Evolutionary conservation across 30 jellyfish, hydroid and myxozoan species (phyloP), one percentile per base, ranked within the genome.

Genomic region (Rhopilema esculentum): DNA sequence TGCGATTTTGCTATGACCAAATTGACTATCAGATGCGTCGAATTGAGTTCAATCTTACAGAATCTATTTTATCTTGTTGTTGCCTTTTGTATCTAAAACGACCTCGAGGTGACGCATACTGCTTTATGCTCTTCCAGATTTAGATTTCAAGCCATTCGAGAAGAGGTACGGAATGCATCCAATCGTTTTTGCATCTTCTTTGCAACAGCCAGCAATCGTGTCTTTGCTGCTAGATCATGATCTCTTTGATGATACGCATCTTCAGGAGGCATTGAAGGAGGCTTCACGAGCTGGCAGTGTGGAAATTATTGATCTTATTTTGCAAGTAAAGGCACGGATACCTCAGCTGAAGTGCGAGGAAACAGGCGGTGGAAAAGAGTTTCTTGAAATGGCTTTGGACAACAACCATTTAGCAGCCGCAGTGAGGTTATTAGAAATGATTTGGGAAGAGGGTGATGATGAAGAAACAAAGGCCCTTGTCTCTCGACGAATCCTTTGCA

Each of bases 151-250:
- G 19, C 52, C 33, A 21, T 78, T 87, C 48, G 68, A 74, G 31
- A 69, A 79, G 29, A 52, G 49, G 15, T 75, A 73, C 32, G 86
- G 80, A 1, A 27, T 67, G 40, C 90, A 87, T 27, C 96, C 96
- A 16, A 0, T 87, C 0, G 90, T 77, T 1, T 0, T 67, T 17
- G 96, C 96, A 1, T 40, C 85, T 69, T 30, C 86, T 2, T 61
- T 87, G 66, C 65, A 78, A 62, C 96, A 87, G 80, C n/a, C 80
- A 15, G 64, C 69, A 30, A 69, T 87, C 21, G 96, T 77, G 20
- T 2, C 85, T 0, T 72, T 87, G 64, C 22, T 87, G 33, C 31
- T 87, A 65, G 80, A 76, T 25, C 96, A 87, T 68, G 40, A 74
- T 4, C 70, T 25, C 26, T 69, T 19, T 27, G 48, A 27, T 30